These are phyloP conservation scores for Acanthoscelides obtectus DNA, from an alignment of 2,888 invertebrate genomes.

Conservation along the genomic window DNA sequence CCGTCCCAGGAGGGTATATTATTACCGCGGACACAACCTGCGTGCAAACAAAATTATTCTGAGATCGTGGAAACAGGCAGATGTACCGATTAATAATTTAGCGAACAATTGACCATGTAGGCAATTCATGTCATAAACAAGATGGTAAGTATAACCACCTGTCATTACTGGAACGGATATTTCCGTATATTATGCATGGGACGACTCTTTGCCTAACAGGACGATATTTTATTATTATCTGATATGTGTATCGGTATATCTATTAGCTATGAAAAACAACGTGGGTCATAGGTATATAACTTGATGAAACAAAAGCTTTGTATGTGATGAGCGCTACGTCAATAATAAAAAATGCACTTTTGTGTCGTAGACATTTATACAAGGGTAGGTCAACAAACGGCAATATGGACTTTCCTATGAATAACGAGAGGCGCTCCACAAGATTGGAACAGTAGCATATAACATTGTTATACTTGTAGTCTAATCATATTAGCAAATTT, in stretches of 20 bases:
- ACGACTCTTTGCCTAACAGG: background rate
- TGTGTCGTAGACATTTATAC: too few species aligned
- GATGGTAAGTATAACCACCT: background rate
- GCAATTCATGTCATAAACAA: background rate
- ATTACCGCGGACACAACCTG: background rate
- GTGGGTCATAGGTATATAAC: background rate
- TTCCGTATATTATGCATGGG: background rate
- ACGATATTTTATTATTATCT: background rate
- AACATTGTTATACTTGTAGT: too few species aligned
- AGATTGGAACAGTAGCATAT: too few species aligned
- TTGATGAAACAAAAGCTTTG: background rate
- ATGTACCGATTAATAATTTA: background rate
- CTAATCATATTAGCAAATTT: too few species aligned
- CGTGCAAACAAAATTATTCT: slow-evolving; percentile 24
- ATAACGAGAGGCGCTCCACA: too few species aligned
- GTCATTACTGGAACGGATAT: background rate
- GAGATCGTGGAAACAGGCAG: slow-evolving; percentile 18
- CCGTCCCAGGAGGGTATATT: background rate
- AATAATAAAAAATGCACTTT: background rate
- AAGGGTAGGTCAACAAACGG: too few species aligned
- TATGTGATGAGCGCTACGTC: background rate
- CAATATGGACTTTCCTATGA: too few species aligned
- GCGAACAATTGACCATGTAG: background rate
- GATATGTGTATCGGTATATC: background rate
- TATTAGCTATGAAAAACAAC: background rate